Percentiles rank a stretch among this genome's conserved stretches.
Evolutionary conservation across 2,113 vertebrate species (phyloP).

Genomic region (Carassius carassius): DNA sequence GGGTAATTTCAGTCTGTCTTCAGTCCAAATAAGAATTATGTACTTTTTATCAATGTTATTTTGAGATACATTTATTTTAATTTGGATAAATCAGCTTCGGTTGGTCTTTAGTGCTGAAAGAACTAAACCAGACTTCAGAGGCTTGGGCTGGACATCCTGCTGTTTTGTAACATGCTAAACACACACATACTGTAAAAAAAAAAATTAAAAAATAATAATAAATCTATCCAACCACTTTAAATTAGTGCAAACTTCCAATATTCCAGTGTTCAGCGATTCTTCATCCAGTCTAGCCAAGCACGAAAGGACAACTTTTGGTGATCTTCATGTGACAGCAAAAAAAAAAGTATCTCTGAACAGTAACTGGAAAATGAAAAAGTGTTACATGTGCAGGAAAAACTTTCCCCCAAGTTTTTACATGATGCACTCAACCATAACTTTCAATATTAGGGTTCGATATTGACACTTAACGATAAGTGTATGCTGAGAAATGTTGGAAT

Average conservation of each 20-base stretch:
- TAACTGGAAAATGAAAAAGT: not conserved
- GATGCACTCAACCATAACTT: no score
- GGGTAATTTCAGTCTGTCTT: not conserved
- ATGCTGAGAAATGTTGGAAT: no score
- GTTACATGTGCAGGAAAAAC: no score
- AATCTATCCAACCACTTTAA: not conserved
- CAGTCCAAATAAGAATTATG: not conserved
- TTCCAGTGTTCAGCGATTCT: not conserved
- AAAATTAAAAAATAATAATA: not conserved
- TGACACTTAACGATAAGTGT: no score
- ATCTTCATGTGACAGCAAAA: not conserved
- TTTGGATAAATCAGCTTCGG: not conserved
- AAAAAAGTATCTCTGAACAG: not conserved
- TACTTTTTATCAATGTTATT: conserved; percentile 6
- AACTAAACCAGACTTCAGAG: not conserved
- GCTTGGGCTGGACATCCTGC: not conserved
- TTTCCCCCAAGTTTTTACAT: no score
- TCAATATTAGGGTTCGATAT: no score
- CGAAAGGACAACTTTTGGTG: not conserved
- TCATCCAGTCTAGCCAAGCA: not conserved
- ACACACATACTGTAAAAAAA: no score
- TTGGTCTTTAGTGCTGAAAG: not conserved
- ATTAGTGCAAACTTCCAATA: not conserved
- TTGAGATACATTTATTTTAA: not conserved
- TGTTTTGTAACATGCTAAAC: conserved; percentile 9